Percentiles rank a stretch among this genome's conserved stretches.
phyloP scores from a whole-genome alignment of 2,113 vertebrate species.

The Coryphaenoides rupestris region DNA sequence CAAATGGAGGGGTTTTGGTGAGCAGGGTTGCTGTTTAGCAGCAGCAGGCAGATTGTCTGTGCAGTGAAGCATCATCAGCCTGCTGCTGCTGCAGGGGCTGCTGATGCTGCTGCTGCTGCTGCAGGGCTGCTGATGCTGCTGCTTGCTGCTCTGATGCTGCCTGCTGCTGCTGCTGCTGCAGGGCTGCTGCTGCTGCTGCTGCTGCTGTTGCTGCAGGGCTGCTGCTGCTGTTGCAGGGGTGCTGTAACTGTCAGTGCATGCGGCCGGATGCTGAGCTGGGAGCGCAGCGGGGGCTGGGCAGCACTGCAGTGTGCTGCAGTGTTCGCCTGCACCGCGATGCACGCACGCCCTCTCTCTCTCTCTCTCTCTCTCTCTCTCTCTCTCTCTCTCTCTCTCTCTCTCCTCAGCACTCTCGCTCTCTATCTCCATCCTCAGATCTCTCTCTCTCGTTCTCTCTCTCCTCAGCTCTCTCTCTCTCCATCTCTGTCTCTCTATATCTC shows the following conservation, averaged over 20 bases:
- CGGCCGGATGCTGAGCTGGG: constrained; percentile 63
- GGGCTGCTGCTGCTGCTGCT: constrained; percentile 61
- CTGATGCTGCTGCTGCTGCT: constrained; percentile 34
- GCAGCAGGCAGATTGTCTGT: neutral
- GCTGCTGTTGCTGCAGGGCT: constrained; percentile 46
- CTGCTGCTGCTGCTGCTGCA: constrained; percentile 44
- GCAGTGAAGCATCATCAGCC: too few species aligned
- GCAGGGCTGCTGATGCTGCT: constrained; percentile 68
- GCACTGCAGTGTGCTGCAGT: constrained; percentile 74
- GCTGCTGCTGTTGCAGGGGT: constrained; percentile 56
- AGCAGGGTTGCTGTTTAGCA: constrained; percentile 18
- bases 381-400: constrained; percentile 35
- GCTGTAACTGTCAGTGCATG: constrained; percentile 65
- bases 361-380: constrained; percentile 31
- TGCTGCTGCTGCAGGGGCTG: too few species aligned
- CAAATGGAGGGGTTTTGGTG: constrained; percentile 17
- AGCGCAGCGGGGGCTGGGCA: constrained; percentile 72
- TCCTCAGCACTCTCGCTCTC: constrained; percentile 38
- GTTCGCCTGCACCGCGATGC: constrained; percentile 59
- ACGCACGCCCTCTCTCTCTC: constrained; percentile 60
- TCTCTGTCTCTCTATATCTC: constrained; percentile 11
- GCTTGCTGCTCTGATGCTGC: constrained; percentile 66
- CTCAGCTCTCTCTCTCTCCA: constrained; percentile 16
- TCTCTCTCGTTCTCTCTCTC: constrained; percentile 22
- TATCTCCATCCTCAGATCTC: constrained; percentile 23